Evolutionary conservation across 2,797 vertebrate genomes (phyloP).

Genomic region (Leuciscus waleckii): DNA sequence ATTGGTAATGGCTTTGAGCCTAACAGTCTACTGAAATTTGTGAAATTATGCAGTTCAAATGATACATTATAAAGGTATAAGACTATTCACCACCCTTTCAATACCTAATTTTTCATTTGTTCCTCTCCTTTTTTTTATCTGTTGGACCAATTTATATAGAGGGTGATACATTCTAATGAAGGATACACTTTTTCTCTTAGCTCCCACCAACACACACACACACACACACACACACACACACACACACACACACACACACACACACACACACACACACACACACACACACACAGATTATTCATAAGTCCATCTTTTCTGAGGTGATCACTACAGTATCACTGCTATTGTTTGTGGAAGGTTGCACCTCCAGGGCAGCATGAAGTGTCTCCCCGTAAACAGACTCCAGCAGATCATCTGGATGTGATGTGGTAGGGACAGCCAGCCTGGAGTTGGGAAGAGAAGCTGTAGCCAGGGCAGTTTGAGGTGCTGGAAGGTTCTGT

Average conservation of each 20-base stretch:
- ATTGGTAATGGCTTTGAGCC: constrained; percentile 10
- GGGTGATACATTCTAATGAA: constrained; percentile 4
- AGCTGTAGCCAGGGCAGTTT: constrained; percentile 23
- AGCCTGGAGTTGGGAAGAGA: constrained; percentile 51
- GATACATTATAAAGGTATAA: neutral
- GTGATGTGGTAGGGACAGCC: constrained; percentile 61
- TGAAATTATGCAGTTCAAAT: neutral
- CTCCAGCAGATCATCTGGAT: constrained; percentile 87
- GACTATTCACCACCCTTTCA: neutral
- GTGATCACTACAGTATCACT: constrained; percentile 60
- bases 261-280: neutral
- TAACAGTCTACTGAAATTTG: constrained; percentile 18
- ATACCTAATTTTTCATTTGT: neutral
- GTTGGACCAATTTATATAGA: neutral
- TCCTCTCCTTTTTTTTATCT: neutral
- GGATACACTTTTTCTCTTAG: neutral
- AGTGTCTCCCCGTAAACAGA: constrained; percentile 81
- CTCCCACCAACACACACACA: neutral
- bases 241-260: neutral
- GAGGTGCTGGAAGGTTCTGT: constrained; percentile 53
- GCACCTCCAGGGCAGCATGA: constrained; percentile 55
- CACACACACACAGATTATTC: constrained; percentile 49
- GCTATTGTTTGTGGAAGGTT: constrained; percentile 47
- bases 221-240: neutral
- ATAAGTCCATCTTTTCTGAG: constrained; percentile 74